These are phyloP conservation scores for Drosophila oshimai DNA, from an alignment of 1,140 invertebrate genomes.

Conservation along the genomic window DNA sequence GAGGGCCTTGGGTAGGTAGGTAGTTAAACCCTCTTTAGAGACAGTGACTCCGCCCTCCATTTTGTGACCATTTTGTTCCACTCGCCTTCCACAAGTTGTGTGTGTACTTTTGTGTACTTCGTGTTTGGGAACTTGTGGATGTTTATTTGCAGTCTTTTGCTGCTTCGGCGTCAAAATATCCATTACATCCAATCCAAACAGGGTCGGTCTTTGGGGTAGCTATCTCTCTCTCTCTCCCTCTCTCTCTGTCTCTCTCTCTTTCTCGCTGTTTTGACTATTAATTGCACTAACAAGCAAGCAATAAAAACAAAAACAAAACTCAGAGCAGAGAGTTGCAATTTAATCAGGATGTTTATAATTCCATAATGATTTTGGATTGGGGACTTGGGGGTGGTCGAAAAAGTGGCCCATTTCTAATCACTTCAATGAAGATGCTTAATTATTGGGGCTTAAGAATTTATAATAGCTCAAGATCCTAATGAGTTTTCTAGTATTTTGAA, in stretches of 20 bases:
- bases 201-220: conserved; percentile 40
- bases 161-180: conserved; percentile 82
- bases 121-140: conserved; percentile 78
- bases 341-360: conserved; percentile 22
- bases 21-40: not conserved
- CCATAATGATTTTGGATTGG: not conserved
- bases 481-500: too few species aligned
- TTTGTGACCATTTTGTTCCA: conserved; percentile 73
- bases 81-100: conserved; percentile 53
- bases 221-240: not conserved
- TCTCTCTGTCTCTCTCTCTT: not conserved
- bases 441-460: not conserved
- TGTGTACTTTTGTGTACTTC: conserved; percentile 3
- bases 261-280: conserved; percentile 56
- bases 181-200: conserved; percentile 82
- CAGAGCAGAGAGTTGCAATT: conserved; percentile 2
- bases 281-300: conserved; percentile 51
- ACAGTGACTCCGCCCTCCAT: conserved; percentile 57
- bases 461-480: not conserved
- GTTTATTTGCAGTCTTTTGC: conserved; percentile 80
- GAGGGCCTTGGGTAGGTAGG: not conserved
- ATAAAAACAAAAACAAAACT: conserved; percentile 30
- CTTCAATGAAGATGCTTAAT: not conserved
- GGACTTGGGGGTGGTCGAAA: too few species aligned
- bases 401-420: not conserved